Conservation (phyloP, 2,113 vertebrate genomes). For the Indicator indicator region DNA sequence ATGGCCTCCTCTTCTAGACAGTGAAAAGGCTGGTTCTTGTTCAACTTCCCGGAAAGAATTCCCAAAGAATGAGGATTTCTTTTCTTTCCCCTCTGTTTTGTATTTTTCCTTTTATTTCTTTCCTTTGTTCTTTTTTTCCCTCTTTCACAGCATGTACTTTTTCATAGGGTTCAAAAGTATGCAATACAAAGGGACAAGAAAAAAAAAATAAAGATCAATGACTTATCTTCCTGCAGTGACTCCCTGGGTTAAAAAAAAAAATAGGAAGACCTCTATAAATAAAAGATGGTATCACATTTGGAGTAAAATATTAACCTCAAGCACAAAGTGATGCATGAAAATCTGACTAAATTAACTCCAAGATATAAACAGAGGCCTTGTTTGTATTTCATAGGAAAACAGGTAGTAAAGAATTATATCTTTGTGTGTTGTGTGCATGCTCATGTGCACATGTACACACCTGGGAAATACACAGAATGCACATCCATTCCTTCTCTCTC, state of each 20-base stretch:
- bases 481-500: not conserved
- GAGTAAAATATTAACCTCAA: constrained; percentile 74
- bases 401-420: not conserved
- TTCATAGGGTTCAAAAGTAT: constrained; percentile 45
- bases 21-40: not conserved
- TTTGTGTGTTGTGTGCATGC: accelerated
- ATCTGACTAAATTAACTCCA: constrained; percentile 57
- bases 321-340: constrained; percentile 56
- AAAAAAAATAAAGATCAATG: constrained; percentile 62
- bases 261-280: constrained; percentile 75
- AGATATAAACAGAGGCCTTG: constrained; percentile 42
- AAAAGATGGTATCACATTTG: constrained; percentile 71
- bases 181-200: constrained; percentile 9
- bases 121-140: not conserved
- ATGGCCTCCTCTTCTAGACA: not conserved
- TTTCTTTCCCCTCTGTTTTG: not conserved
- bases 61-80: not conserved
- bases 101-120: not conserved
- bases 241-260: constrained; percentile 74
- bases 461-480: not conserved
- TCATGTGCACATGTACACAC: accelerated
- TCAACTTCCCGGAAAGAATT: constrained; percentile 12
- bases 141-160: not conserved
- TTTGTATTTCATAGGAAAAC: constrained; percentile 61
- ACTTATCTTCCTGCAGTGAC: constrained; percentile 36